Evolutionary conservation across 1,140 invertebrate genomes (phyloP), one percentile per base, ranked within the genome.

Genomic region (Colletes latitarsis): DNA sequence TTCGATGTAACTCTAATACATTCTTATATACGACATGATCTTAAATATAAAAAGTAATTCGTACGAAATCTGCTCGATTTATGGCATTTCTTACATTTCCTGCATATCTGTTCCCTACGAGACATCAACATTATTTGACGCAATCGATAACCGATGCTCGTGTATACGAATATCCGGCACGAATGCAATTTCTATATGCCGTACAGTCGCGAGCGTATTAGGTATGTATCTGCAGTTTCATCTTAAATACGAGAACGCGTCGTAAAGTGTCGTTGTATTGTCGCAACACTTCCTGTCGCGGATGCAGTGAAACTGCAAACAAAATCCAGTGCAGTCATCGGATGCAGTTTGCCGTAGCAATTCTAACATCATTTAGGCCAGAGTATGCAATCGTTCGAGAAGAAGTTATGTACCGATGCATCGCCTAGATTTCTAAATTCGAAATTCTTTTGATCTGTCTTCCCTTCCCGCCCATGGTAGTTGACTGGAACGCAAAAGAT

Each of bases 201-300:
- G 39, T 14, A 62, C 49, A 67, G 0, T 9, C 12, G 43, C 19
- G 41, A 52, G 39, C 52, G 39, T 30, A 62, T 86, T 41, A n/a
- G 10, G 66, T 55, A 79, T 72, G 68, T 57, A 75, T 82, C 84
- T 78, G 39, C 39, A 17, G 49, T 72, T 67, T 75, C 70, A 77
- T 67, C 60, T 82, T 53, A 30, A 30, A 30, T 30, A 30, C 30
- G 30, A 30, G 21, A 46, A 53, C 46, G 72, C 57, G 21, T 68
- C 55, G 70, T 39, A 30, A 57, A 60, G 21, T 15, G 43, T 21
- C 41, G 75, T 14, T 12, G n/a, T n/a, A 39, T 30, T 21, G 41
- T 64, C 15, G n/a, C 60, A 15, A 30, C 17, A 70, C 52, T 81
- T 85, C 81, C 71, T 60, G 66, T 57, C 15, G 62, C n/a, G 30